Conservation (phyloP, 2,888 invertebrate species). For the Disparrhopalites patrizii region DNA sequence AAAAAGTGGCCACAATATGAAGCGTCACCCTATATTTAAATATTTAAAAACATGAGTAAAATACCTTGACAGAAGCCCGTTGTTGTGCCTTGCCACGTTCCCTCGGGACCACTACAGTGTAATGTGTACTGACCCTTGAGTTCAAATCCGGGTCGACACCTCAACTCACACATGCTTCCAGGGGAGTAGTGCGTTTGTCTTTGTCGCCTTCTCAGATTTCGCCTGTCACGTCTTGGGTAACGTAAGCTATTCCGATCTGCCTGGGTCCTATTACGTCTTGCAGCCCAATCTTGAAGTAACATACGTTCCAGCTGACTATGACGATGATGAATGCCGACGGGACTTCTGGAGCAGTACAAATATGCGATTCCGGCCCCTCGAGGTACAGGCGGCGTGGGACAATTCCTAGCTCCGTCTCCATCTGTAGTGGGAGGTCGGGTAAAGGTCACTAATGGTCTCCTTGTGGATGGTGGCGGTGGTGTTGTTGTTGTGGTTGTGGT, state of each 20-base stretch:
- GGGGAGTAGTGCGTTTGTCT: slow-evolving; percentile 47
- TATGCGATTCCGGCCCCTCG: slow-evolving; percentile 47
- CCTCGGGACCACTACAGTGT: slow-evolving; percentile 44
- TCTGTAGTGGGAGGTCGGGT: slow-evolving; percentile 9
- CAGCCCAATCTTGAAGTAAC: slow-evolving; percentile 46
- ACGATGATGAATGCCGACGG: slow-evolving; percentile 47
- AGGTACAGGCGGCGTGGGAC: slow-evolving; percentile 48
- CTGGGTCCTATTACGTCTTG: slow-evolving; percentile 31
- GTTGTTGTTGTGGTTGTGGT: slow-evolving; percentile 43
- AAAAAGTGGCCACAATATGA: no score
- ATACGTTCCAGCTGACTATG: slow-evolving; percentile 46
- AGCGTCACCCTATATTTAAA: no score
- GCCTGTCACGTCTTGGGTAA: slow-evolving; percentile 38
- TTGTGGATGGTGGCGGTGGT: slow-evolving; percentile 18
- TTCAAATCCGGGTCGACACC: slow-evolving; percentile 47
- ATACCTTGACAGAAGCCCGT: slow-evolving; percentile 44
- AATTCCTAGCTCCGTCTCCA: slow-evolving; percentile 30
- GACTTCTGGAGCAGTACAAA: slow-evolving; percentile 46
- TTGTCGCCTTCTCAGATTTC: slow-evolving; percentile 39
- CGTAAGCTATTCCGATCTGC: slow-evolving; percentile 34
- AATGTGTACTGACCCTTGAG: slow-evolving; percentile 46
- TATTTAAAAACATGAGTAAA: neutral
- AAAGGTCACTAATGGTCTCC: neutral
- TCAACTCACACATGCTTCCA: slow-evolving; percentile 46
- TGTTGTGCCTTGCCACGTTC: slow-evolving; percentile 46